Percentiles rank a stretch among this genome's conserved stretches.
Evolutionary conservation across 2,113 vertebrate genomes (phyloP).

Genomic region (Oreotragus oreotragus): DNA sequence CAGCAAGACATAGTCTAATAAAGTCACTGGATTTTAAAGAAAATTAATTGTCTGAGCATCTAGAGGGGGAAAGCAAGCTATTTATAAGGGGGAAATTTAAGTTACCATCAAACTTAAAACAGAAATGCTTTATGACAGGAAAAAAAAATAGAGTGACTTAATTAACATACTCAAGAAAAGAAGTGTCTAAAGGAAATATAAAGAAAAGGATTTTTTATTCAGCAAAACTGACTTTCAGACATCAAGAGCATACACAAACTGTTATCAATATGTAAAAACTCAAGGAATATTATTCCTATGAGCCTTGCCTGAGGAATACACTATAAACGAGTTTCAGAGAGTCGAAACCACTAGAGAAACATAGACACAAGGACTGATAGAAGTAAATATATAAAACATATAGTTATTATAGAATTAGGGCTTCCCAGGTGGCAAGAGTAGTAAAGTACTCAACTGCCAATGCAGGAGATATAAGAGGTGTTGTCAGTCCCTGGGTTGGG

Average conservation of each 20-base stretch:
- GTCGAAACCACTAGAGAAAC: not conserved
- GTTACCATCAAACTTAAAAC: not conserved
- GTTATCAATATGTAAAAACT: slow-evolving; percentile 30
- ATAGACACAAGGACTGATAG: not conserved
- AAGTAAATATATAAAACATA: not conserved
- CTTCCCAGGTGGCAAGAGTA: not conserved
- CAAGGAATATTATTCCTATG: not conserved
- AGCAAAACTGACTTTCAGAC: slow-evolving; percentile 31
- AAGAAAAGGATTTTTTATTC: slow-evolving; percentile 3
- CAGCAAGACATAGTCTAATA: not conserved
- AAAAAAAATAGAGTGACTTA: slow-evolving; percentile 7
- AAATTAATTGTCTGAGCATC: not conserved
- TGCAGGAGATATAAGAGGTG: not conserved
- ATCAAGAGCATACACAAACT: slow-evolving; percentile 33
- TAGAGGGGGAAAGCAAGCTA: not conserved
- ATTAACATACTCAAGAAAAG: slow-evolving; percentile 34
- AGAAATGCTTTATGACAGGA: not conserved
- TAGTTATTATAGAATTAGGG: not conserved
- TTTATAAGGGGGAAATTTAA: not conserved
- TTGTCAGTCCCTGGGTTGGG: not conserved
- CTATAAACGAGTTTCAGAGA: slow-evolving; percentile 20
- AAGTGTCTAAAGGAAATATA: slow-evolving; percentile 33
- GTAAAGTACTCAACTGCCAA: not conserved
- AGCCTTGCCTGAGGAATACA: not conserved
- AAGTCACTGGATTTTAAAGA: not conserved